Evolutionary conservation across 2,113 vertebrate genomes (phyloP), one percentile per base, ranked within the genome.

Genomic region (Vanacampus margaritifer): DNA sequence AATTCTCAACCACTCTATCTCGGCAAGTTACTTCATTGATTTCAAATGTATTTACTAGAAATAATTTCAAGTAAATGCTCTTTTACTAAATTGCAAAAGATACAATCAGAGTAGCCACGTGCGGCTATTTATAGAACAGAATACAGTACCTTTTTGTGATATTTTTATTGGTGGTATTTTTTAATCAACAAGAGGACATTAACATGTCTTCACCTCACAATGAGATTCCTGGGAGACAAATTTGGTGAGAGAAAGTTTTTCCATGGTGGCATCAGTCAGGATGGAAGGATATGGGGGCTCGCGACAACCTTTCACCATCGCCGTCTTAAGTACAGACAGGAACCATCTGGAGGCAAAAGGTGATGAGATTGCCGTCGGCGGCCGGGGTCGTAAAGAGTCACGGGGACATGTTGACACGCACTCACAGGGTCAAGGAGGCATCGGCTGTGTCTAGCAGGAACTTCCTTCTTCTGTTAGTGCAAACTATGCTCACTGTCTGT

Each of bases 261-360:
- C 96, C 96, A 98, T 98, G 43, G 97, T 98, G 81, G 97, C 96
- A 0, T 99, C 97, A 0, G 94, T 98, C 71, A 98, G 92, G 74
- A 98, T 68, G 35, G 94, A 92, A 64, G 97, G 97, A 72, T 96
- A 98, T 0, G 96, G 96, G 0, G 95, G 94, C 67, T 98, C 96
- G 35, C 95, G 92, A 67, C 94, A 98, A 37, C 96, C 95, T 67
- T 93, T 96, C 77, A 96, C 93, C 94, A 98, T 96, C 75, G 96
- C 95, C 2, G 95, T 95, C 85, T 93, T 94, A 68, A 99, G 82
- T 45, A 93, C 92, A 6, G 87, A 82, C 73, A 98, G 82, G 84
- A 99, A 95, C 91, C 96, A 95, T 65, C 97, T 99, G 82, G 3
- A 59, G 36, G 36, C 57, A 11, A 46, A 53, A n/a, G 5, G 2